These are phyloP conservation scores for Murina feae DNA, from an alignment of 2,113 vertebrate species.

Conservation along the genomic window DNA sequence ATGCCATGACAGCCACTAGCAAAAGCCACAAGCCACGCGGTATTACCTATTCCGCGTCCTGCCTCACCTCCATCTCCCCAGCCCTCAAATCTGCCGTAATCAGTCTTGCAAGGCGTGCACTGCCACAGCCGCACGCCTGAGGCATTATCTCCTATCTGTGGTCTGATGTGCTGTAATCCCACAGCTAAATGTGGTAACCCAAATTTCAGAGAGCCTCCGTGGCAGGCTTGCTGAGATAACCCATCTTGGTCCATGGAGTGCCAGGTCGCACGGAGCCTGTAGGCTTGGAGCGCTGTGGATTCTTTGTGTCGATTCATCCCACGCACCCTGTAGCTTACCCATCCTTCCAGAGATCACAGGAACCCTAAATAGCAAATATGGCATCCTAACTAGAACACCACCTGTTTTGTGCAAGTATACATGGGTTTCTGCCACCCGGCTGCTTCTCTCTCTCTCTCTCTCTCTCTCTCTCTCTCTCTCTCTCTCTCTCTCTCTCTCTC, in stretches of 20 bases:
- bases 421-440: constrained; percentile 75
- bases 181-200: constrained; percentile 76
- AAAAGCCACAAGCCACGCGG: constrained; percentile 34
- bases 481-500: not conserved
- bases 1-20: not conserved
- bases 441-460: constrained; percentile 36
- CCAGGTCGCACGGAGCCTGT: constrained; percentile 74
- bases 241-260: constrained; percentile 66
- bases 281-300: constrained; percentile 70
- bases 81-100: constrained; percentile 29
- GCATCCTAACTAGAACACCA: constrained; percentile 79
- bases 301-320: constrained; percentile 77
- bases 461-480: not conserved
- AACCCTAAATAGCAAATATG: constrained; percentile 76
- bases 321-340: constrained; percentile 80
- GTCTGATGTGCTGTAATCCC: constrained; percentile 67
- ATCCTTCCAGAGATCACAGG: constrained; percentile 79
- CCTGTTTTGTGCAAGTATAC: constrained; percentile 69
- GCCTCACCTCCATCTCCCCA: not conserved
- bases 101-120: constrained; percentile 30
- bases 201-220: constrained; percentile 66
- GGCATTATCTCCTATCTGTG: constrained; percentile 83
- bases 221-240: constrained; percentile 73
- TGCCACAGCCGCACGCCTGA: constrained; percentile 47
- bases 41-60: not conserved